Evolutionary conservation across 1,140 invertebrate genomes (phyloP), one percentile per base, ranked within the genome.

Genomic region (Patella vulgata): DNA sequence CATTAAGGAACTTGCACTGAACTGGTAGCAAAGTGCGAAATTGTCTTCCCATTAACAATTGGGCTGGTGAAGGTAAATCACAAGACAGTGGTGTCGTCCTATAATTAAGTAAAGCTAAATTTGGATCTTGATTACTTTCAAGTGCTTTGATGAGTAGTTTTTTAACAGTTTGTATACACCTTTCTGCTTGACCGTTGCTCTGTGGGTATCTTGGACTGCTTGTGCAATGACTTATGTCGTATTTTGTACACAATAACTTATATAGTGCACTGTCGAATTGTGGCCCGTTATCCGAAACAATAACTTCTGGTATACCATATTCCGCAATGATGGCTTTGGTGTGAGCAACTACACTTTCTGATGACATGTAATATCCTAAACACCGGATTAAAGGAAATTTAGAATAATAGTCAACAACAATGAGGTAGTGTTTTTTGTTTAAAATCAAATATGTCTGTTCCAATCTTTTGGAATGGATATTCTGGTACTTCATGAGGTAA

Each of bases 331-430:
- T 21, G 54, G 39, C 27, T 60, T 54, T 27, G 19, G 55, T 62
- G 23, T 25, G 56, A 23, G 60, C 56, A 1, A 66, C 63, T 21
- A 51, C 17, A 31, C 39, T 46, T 12, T 42, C 42, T 28, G 50
- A 39, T 19, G 36, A n/a, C n/a, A n/a, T n/a, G n/a, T n/a, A n/a
- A n/a, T n/a, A n/a, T n/a, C n/a, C n/a, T 25, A 64, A 48, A 19
- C 64, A 28, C 21, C 53, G 40, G 8, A 71, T 59, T 47, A 68
- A 60, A 21, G 68, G 19, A n/a, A 27, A 71, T 12, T 57, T 12
- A 0, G 60, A 71, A 28, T 30, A 68, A 33, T 71, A 71, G 36
- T 72, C 62, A 14, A 59, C 42, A 2, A 65, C 54, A n/a, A 71
- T 42, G 11, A 73, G 33, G 56, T 54, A 70, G 14, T 53, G 23